phyloP scores from a whole-genome alignment of 2,113 vertebrate species.

The Corythoichthys haematopterus region DNA sequence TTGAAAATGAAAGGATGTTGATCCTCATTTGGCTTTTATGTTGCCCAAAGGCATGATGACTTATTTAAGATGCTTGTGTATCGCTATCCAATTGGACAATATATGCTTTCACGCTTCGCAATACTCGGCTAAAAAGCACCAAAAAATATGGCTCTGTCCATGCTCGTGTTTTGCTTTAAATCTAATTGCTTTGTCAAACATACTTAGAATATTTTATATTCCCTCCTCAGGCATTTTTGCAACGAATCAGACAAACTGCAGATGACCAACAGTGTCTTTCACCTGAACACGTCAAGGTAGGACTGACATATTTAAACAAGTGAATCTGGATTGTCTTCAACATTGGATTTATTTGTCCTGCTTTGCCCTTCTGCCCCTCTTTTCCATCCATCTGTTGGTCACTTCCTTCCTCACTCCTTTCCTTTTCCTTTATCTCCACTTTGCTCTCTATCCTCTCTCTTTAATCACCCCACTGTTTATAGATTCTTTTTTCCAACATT shows the following conservation, averaged over 20 bases:
- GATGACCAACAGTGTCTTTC: slow-evolving; percentile 91
- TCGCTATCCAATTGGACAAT: slow-evolving; percentile 21
- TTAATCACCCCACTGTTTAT: slow-evolving; percentile 32
- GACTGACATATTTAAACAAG: neutral
- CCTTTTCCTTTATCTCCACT: slow-evolving; percentile 15
- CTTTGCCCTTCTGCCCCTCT: slow-evolving; percentile 1
- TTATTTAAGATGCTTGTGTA: neutral
- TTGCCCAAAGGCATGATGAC: neutral
- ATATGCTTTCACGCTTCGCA: slow-evolving; percentile 1
- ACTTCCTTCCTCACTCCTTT: slow-evolving; percentile 26
- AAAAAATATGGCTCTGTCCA: slow-evolving; percentile 1
- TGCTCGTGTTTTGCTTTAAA: neutral
- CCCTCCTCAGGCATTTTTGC: slow-evolving; percentile 83
- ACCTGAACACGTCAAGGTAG: slow-evolving; percentile 93
- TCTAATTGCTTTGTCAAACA: neutral
- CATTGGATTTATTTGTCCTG: neutral
- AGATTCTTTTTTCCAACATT: slow-evolving; percentile 98
- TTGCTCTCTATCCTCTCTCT: slow-evolving; percentile 24
- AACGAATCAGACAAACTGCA: slow-evolving; percentile 86
- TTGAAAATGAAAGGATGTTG: neutral
- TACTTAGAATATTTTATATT: slow-evolving; percentile 7
- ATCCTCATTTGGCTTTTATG: neutral
- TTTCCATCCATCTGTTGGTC: slow-evolving; percentile 22
- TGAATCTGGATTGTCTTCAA: neutral
- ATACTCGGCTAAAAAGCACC: slow-evolving; percentile 9